Conservation (phyloP, 2,888 invertebrate genomes). For the Sphaeridia pumilis region DNA sequence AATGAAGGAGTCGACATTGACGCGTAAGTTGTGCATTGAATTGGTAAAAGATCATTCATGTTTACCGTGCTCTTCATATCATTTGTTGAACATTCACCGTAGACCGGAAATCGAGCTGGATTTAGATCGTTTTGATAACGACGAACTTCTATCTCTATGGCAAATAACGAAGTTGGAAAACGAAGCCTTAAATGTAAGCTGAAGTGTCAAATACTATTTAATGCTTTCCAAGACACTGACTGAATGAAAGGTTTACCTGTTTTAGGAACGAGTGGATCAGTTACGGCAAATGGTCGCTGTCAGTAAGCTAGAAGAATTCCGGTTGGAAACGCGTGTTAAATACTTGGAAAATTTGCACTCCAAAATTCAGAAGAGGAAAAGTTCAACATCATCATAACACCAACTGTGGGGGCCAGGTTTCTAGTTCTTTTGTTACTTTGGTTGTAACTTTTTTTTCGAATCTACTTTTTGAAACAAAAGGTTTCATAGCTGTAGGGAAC, state of each 20-base stretch:
- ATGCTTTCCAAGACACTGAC: not conserved
- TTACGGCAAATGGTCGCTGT: constrained; percentile 24
- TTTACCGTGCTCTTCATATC: not conserved
- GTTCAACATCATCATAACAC: too few species aligned
- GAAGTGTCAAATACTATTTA: not conserved
- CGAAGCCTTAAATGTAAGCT: constrained; percentile 30
- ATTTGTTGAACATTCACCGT: not conserved
- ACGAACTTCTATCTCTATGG: constrained; percentile 26
- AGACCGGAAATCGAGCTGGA: constrained; percentile 11
- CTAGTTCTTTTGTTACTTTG: too few species aligned
- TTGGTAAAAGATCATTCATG: not conserved
- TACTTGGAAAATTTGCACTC: constrained; percentile 24
- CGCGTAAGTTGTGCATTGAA: constrained; percentile 15
- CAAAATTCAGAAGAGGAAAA: not conserved
- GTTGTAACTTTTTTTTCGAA: too few species aligned
- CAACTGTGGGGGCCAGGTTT: too few species aligned
- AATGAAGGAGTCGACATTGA: constrained; percentile 16
- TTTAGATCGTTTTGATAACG: constrained; percentile 21
- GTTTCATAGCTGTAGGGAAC: too few species aligned
- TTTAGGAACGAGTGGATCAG: constrained; percentile 29
- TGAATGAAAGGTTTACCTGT: not conserved
- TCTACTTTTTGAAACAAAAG: too few species aligned
- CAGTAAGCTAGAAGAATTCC: constrained; percentile 30
- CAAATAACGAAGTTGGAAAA: constrained; percentile 29
- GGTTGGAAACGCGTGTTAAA: constrained; percentile 29